Conservation (phyloP, 2,113 vertebrate species). For the Xenus cinereus region DNA sequence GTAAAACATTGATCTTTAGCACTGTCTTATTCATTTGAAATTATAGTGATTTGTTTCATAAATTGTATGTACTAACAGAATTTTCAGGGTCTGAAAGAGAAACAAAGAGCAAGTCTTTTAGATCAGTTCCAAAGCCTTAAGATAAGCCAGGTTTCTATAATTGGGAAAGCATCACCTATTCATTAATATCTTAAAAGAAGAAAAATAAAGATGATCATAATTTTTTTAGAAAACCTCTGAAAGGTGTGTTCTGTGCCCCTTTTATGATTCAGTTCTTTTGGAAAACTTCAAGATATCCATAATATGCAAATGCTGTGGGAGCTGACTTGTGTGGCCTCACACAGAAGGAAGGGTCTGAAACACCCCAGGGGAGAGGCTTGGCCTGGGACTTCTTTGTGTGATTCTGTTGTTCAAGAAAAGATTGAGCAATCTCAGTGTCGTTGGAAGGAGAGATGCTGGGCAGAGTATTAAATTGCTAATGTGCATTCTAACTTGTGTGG, state of each 20-base stretch:
- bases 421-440: not conserved
- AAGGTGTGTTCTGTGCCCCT: not conserved
- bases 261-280: not conserved
- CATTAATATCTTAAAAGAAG: not conserved
- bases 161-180: not conserved
- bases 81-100: not conserved
- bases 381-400: not conserved
- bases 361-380: fast-evolving
- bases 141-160: not conserved
- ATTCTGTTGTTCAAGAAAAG: not conserved
- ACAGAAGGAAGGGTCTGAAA: not conserved
- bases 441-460: not conserved
- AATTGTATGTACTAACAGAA: not conserved
- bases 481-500: not conserved
- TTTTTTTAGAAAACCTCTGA: not conserved
- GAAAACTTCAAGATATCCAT: not conserved
- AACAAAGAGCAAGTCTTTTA: not conserved
- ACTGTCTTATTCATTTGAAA: not conserved
- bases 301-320: fast-evolving
- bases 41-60: not conserved
- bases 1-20: fast-evolving
- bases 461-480: not conserved
- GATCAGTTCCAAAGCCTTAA: not conserved
- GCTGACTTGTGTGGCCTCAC: not conserved
- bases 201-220: not conserved